These are phyloP conservation scores for Drosophila infuscata DNA, from an alignment of 2,888 invertebrate genomes.

Conservation along the genomic window DNA sequence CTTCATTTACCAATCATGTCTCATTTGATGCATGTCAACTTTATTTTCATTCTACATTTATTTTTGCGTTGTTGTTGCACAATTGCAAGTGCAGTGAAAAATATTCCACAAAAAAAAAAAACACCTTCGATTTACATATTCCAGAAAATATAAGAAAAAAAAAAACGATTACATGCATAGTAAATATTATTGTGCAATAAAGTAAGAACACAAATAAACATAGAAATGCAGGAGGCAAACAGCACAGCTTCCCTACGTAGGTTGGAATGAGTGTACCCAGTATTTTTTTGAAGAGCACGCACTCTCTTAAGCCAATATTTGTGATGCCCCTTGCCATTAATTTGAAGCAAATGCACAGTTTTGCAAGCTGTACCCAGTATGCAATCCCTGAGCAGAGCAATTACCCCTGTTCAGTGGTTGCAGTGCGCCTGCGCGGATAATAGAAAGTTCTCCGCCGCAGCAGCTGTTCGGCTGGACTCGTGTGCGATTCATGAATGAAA, in stretches of 20 bases:
- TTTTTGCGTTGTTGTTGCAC: not conserved
- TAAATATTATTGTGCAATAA: not conserved
- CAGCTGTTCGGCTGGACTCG: constrained; percentile 9
- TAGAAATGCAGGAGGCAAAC: too few species aligned
- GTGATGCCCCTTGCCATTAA: constrained; percentile 8
- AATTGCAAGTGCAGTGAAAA: not conserved
- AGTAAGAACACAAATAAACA: not conserved
- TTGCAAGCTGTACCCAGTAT: constrained; percentile 17
- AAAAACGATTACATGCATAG: not conserved
- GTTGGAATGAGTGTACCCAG: constrained; percentile 29
- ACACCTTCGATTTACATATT: too few species aligned
- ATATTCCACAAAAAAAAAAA: not conserved
- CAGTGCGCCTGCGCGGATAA: constrained; percentile 60
- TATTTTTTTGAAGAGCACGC: constrained; percentile 37
- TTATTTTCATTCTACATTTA: not conserved
- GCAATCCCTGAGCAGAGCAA: not conserved
- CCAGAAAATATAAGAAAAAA: too few species aligned
- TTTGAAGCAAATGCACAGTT: constrained; percentile 9
- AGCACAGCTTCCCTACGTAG: not conserved
- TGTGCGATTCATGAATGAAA: constrained; percentile 62
- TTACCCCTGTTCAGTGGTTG: constrained; percentile 23
- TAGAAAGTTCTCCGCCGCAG: constrained; percentile 33
- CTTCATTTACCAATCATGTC: not conserved
- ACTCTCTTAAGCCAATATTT: constrained; percentile 40
- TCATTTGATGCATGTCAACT: not conserved